Evolutionary conservation across 2,888 invertebrate genomes (phyloP).

Genomic region (Chrysolina americana): DNA sequence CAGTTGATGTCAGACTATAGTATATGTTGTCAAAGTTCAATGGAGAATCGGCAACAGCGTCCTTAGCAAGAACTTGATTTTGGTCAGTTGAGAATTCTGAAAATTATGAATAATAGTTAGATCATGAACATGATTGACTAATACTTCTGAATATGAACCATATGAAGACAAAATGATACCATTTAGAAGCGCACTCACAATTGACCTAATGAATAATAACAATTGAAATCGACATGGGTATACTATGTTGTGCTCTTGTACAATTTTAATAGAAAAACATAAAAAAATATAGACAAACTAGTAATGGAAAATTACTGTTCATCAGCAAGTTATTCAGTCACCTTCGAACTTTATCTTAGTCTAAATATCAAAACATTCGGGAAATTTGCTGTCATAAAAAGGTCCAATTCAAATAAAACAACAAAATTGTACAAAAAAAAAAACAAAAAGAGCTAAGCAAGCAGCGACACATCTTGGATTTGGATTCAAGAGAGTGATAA

Average conservation of each 20-base stretch:
- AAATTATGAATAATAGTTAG: background rate
- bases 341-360: too few species aligned
- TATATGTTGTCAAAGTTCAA: constrained; percentile 55
- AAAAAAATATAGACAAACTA: too few species aligned
- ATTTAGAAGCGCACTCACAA: background rate
- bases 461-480: background rate
- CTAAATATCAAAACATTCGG: too few species aligned
- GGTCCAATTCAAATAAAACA: background rate
- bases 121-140: background rate
- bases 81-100: background rate
- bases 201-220: background rate
- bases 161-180: background rate
- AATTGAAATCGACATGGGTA: background rate
- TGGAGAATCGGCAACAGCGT: constrained; percentile 26
- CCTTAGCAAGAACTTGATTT: constrained; percentile 7
- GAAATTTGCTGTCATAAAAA: too few species aligned
- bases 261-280: too few species aligned
- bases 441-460: background rate
- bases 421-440: background rate
- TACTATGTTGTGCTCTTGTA: too few species aligned
- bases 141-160: background rate
- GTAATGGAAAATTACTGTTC: too few species aligned
- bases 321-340: too few species aligned
- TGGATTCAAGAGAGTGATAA: background rate
- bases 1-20: constrained; percentile 45